Conservation (phyloP, 1,140 invertebrate genomes). For the Conus betulinus region DNA sequence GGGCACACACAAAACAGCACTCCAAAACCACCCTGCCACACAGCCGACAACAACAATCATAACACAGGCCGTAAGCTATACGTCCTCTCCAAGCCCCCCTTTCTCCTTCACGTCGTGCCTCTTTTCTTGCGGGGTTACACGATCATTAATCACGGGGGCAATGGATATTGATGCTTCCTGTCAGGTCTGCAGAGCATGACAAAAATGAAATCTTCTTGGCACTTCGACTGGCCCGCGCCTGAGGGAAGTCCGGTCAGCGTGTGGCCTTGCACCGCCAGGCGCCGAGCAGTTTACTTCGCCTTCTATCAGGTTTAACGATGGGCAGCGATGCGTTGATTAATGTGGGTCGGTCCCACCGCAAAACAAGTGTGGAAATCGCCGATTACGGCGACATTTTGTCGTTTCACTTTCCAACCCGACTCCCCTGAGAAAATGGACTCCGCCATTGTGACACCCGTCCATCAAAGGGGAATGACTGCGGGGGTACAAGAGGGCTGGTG, state of each 20-base stretch:
- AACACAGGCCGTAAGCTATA: background rate
- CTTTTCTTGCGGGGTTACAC: conserved; percentile 59
- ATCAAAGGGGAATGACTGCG: conserved; percentile 72
- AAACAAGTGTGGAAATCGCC: too few relatives aligned
- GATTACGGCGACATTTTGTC: too few relatives aligned
- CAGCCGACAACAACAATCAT: background rate
- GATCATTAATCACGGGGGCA: conserved; percentile 70
- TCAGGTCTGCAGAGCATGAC: conserved; percentile 72
- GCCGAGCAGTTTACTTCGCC: too few relatives aligned
- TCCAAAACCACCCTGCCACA: background rate
- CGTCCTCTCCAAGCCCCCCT: background rate
- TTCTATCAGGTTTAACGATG: too few relatives aligned
- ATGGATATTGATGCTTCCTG: conserved; percentile 73
- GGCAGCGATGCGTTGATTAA: too few relatives aligned
- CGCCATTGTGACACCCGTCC: conserved; percentile 73
- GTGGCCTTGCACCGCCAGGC: too few relatives aligned
- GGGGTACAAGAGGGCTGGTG: conserved; percentile 61
- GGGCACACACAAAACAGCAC: background rate
- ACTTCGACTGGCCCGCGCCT: conserved; percentile 58
- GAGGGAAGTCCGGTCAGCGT: conserved; percentile 10
- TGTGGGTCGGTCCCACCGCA: too few relatives aligned
- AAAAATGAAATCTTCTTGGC: conserved; percentile 72
- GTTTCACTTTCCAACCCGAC: conserved; percentile 14
- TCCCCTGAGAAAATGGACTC: conserved; percentile 63
- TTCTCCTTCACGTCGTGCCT: background rate